Base-by-base conservation (phyloP, 1,140 invertebrate species). In the Bathynomus jamesi region DNA sequence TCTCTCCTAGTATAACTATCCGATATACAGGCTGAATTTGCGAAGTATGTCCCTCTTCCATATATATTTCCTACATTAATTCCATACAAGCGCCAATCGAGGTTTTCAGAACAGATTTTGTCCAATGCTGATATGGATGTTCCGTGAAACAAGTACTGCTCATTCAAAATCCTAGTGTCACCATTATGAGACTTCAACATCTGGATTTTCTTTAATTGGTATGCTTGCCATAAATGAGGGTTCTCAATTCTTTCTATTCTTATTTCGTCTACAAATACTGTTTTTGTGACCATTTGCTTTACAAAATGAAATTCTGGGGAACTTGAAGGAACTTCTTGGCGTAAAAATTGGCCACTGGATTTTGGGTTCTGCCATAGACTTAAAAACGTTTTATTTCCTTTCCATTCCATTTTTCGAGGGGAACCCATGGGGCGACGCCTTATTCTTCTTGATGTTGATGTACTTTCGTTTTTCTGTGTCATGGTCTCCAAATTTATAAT, bases 61-160 rank as follows among this genome's bases (percentile, higher is more conserved):
- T 62, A 71, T 10, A 74, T 27, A 65, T 65, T 64, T 4, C 75
- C 75, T 24, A 76, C 65, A 31, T 76, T 76, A n/a, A 61, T 67
- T 8, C 75, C 75, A 69, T 24, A 73, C 21, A 76, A 72, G 31
- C 70, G 70, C 75, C 75, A 76, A 28, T 76, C 72, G 17, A 76
- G 68, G 63, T 74, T 76, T 1, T 69, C 61, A 29, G 46, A 28
- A 31, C 72, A 76, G 29, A 76, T 76, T 30, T 66, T 3, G 17
- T 76, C 69, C 11, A 76, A 60, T 13, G 64, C 75, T 10, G 21
- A 27, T n/a, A 67, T 69, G 7, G 66, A 61, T 17, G 75, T 76
- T n/a, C 75, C 72, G 61, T 76, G 75, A 53, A 76, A 76, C 13
- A 76, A 60, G 40, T 72, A 76, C 46, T 76, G 75, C 24, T 76